Conservation (phyloP, 2,888 invertebrate species). For the Caenorhabditis auriculariae region DNA sequence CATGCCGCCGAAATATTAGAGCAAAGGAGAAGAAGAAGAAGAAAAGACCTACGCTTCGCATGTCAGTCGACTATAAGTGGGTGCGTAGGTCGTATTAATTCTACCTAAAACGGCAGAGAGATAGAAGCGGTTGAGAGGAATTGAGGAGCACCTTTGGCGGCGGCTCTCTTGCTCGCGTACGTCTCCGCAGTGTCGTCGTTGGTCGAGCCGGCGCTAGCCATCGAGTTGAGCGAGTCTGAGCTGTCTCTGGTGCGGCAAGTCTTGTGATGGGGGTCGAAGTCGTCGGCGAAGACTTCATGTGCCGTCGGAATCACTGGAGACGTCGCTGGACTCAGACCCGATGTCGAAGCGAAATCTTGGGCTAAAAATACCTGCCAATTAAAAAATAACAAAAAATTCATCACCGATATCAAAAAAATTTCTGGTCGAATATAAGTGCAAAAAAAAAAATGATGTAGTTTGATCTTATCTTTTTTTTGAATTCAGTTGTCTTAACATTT, state of each 20-base stretch:
- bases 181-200: constrained; percentile 13
- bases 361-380: no score
- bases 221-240: constrained; percentile 49
- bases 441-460: no score
- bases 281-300: constrained; percentile 20
- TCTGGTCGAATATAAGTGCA: no score
- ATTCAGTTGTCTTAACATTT: not conserved
- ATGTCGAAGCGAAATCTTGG: no score
- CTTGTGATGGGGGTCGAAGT: no score
- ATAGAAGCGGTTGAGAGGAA: not conserved
- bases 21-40: not conserved
- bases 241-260: constrained; percentile 21
- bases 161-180: constrained; percentile 6
- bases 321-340: no score
- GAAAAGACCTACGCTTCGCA: constrained; percentile 46
- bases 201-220: constrained; percentile 31
- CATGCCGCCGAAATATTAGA: no score
- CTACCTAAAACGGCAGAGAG: not conserved
- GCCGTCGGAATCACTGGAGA: constrained; percentile 3
- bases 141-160: constrained; percentile 11
- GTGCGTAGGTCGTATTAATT: constrained; percentile 36
- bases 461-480: no score
- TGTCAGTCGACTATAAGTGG: constrained; percentile 47
- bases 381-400: no score
- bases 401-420: no score